A percentile compares a stretch with the other conserved stretches of the same genome.
These are phyloP conservation scores for Thripadectes ignobilis DNA, from an alignment of 2,797 vertebrate genomes.

Conservation along the genomic window DNA sequence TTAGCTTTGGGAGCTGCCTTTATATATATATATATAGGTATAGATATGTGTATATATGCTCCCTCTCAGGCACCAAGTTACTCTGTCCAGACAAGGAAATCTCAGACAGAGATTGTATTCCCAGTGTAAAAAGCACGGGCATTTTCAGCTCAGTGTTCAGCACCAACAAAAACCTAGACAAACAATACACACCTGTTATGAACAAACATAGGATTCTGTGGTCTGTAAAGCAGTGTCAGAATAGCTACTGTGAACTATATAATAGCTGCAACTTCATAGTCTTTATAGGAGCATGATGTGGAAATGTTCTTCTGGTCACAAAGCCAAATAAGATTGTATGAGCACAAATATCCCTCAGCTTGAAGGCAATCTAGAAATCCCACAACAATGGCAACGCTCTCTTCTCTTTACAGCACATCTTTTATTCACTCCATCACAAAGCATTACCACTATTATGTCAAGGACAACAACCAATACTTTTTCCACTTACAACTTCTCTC, in stretches of 20 bases:
- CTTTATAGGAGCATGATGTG: neutral
- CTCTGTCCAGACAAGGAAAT: neutral
- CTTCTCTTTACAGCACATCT: neutral
- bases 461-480: neutral
- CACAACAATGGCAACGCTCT: neutral
- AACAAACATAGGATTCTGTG: neutral
- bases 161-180: neutral
- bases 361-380: neutral
- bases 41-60: neutral
- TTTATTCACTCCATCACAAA: neutral
- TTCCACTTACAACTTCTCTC: neutral
- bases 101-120: neutral
- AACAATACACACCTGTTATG: neutral
- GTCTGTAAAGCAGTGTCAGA: neutral
- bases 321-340: neutral
- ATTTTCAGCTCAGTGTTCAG: neutral
- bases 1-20: neutral
- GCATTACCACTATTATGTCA: neutral
- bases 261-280: neutral
- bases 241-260: neutral
- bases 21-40: neutral
- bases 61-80: neutral
- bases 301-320: neutral
- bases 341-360: neutral
- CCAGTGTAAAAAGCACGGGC: neutral